phyloP scores from a whole-genome alignment of 1,140 invertebrate species.

The Drosophila tristis region DNA sequence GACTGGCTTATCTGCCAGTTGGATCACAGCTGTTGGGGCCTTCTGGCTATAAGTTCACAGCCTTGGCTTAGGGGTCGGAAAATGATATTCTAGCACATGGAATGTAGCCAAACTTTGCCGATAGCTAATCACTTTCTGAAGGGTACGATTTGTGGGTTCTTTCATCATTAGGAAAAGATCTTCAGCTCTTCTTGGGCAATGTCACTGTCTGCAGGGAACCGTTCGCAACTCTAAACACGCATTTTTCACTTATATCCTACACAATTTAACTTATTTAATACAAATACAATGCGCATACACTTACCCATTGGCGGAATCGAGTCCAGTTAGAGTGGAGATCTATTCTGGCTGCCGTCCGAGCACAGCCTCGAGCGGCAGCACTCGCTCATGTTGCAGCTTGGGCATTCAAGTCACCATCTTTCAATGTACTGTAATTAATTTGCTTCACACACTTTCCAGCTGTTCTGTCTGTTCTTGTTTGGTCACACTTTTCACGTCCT shows the following conservation, averaged over 20 bases:
- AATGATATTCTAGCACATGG: not conserved
- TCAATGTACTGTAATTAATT: constrained; percentile 27
- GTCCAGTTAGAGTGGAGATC: not conserved
- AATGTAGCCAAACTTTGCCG: not conserved
- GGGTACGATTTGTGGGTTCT: not conserved
- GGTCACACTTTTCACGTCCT: constrained; percentile 54
- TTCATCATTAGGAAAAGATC: no score
- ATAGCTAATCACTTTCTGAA: not conserved
- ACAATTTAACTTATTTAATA: not conserved
- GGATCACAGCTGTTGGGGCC: constrained; percentile 22
- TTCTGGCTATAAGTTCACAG: constrained; percentile 1
- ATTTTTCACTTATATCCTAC: not conserved
- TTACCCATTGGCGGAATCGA: constrained; percentile 16
- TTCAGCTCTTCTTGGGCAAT: not conserved
- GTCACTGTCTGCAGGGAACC: no score
- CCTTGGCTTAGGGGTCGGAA: constrained; percentile 11
- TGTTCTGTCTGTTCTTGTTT: constrained; percentile 14
- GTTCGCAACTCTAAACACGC: no score
- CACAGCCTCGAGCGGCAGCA: not conserved
- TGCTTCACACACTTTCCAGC: constrained; percentile 54
- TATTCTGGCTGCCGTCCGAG: not conserved
- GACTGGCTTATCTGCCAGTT: constrained; percentile 25
- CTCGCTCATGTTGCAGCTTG: constrained; percentile 1
- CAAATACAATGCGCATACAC: not conserved
- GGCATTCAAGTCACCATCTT: constrained; percentile 46